These are phyloP conservation scores for Drosophila formosana DNA, from an alignment of 2,888 invertebrate genomes.

Conservation along the genomic window DNA sequence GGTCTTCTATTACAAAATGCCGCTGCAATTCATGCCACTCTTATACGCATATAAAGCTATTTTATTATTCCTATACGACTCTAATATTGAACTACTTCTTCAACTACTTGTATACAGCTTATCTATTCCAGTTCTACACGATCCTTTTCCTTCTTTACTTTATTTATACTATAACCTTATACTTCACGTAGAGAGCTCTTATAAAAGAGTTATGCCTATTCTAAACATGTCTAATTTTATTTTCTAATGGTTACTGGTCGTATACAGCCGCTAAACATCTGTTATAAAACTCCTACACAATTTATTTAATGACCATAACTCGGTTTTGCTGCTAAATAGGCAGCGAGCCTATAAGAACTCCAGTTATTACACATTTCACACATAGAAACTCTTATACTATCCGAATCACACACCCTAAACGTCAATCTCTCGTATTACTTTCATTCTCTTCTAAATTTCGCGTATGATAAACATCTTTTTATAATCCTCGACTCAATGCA, in stretches of 20 bases:
- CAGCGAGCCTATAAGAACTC: neutral
- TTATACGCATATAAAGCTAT: neutral
- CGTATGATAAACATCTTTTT: slow-evolving; percentile 43
- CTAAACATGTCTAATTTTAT: too few relatives aligned
- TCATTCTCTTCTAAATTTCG: slow-evolving; percentile 43
- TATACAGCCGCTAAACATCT: slow-evolving; percentile 5
- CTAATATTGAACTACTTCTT: neutral
- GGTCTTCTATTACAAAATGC: neutral
- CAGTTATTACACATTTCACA: neutral
- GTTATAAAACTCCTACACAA: neutral
- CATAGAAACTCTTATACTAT: neutral
- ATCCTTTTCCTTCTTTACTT: neutral
- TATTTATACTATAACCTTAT: neutral
- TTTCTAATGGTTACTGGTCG: neutral
- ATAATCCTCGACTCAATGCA: slow-evolving; percentile 19
- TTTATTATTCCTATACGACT: neutral
- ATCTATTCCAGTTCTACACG: slow-evolving; percentile 5
- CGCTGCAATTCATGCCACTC: neutral
- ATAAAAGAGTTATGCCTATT: neutral
- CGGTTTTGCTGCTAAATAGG: neutral
- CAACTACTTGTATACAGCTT: neutral
- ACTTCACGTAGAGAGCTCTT: neutral
- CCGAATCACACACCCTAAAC: neutral
- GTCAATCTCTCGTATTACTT: neutral
- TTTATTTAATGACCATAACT: neutral